phyloP scores from a whole-genome alignment of 2,797 vertebrate species.

The Tinamus major region DNA sequence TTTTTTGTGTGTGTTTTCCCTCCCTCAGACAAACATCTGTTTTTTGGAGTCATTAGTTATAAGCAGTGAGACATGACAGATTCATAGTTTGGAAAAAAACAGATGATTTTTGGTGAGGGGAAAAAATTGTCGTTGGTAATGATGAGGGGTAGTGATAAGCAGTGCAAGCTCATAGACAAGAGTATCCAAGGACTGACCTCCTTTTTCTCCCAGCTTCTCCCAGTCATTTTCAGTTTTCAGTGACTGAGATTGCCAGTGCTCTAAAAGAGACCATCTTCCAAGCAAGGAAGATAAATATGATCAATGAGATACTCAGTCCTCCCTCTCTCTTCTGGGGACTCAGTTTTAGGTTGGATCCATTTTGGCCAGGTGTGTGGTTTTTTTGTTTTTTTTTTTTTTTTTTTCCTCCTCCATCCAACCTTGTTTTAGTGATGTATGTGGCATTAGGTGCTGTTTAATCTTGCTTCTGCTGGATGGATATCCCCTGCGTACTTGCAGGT shows the following conservation, averaged over 20 bases:
- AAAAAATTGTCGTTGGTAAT: neutral
- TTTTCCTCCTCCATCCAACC: neutral
- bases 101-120: neutral
- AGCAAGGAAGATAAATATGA: neutral
- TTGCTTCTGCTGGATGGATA: constrained; percentile 34
- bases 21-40: neutral
- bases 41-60: neutral
- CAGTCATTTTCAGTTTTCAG: neutral
- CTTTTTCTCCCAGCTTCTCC: neutral
- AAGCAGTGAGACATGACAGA: neutral
- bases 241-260: neutral
- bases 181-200: neutral
- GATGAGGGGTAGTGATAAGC: neutral
- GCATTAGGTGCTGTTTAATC: constrained; percentile 55
- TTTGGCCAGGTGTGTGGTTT: neutral
- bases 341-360: neutral
- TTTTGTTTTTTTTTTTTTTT: too few species aligned
- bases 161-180: neutral
- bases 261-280: neutral
- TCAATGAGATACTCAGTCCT: neutral
- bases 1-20: neutral
- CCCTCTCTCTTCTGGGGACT: neutral
- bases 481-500: constrained; percentile 15
- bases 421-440: constrained; percentile 17
- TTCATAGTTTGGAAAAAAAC: neutral